phyloP scores from a whole-genome alignment of 2,797 vertebrate genomes.

The Oreonectes daqikongensis region DNA sequence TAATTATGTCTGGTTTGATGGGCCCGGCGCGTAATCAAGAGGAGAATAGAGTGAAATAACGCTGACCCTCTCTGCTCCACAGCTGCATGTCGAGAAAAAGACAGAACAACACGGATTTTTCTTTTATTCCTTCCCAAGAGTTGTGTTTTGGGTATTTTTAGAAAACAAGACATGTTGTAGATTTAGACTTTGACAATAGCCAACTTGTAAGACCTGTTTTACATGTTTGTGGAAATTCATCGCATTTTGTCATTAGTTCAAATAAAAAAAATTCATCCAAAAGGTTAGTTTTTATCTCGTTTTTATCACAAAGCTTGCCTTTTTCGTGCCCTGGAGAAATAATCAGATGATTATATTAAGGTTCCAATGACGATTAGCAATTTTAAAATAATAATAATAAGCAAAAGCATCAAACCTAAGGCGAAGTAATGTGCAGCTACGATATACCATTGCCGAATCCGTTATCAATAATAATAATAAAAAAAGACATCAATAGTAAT shows the following conservation, averaged over 20 bases:
- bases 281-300: neutral
- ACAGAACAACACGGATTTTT: conserved; percentile 23
- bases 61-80: conserved; percentile 99
- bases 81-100: conserved; percentile 89
- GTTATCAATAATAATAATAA: conserved; percentile 13
- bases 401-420: neutral
- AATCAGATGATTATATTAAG: neutral
- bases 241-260: neutral
- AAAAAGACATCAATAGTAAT: conserved; percentile 7
- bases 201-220: neutral
- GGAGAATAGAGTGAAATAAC: conserved; percentile 99
- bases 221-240: too few relatives aligned
- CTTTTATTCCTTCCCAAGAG: conserved; percentile 26
- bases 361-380: neutral
- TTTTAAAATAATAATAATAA: neutral
- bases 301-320: neutral
- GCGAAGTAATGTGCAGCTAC: neutral
- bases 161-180: neutral
- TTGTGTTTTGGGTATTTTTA: conserved; percentile 38
- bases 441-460: conserved; percentile 5
- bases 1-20: conserved; percentile 99
- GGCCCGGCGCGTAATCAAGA: conserved; percentile 99
- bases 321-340: neutral
- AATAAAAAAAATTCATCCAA: neutral
- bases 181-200: neutral